These are phyloP conservation scores for Apodemus agrarius DNA, from an alignment of 2,797 vertebrate species.

Conservation along the genomic window DNA sequence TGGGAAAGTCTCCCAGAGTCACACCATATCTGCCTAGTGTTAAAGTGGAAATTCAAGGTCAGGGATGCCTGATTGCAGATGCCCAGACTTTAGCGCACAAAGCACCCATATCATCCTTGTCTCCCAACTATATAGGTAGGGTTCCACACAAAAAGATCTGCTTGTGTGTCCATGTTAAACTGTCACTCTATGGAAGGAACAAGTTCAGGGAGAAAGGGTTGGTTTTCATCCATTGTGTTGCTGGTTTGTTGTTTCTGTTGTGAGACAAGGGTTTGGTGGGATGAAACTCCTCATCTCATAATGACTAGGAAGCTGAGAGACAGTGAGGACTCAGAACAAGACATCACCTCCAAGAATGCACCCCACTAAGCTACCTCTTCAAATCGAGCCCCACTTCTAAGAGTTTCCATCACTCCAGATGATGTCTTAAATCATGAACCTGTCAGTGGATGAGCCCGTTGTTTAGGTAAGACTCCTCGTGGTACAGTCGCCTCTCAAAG, in stretches of 20 bases:
- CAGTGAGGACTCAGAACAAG: background rate
- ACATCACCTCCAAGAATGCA: background rate
- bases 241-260: background rate
- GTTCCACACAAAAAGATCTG: background rate
- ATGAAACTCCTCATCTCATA: background rate
- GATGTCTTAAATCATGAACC: background rate
- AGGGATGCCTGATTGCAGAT: background rate
- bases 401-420: background rate
- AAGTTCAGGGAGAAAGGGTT: background rate
- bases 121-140: background rate
- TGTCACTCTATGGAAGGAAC: background rate
- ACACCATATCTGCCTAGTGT: background rate
- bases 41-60: background rate
- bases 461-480: background rate
- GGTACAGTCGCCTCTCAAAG: background rate
- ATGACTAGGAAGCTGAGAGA: background rate
- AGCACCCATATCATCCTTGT: background rate
- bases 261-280: no score
- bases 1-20: background rate
- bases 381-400: background rate
- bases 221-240: no score
- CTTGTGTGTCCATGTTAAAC: background rate
- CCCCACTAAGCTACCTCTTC: background rate
- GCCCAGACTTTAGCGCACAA: background rate
- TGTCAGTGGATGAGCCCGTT: background rate